Evolutionary conservation across 2,888 invertebrate species (phyloP).

Genomic region (Abrostola triplasia): DNA sequence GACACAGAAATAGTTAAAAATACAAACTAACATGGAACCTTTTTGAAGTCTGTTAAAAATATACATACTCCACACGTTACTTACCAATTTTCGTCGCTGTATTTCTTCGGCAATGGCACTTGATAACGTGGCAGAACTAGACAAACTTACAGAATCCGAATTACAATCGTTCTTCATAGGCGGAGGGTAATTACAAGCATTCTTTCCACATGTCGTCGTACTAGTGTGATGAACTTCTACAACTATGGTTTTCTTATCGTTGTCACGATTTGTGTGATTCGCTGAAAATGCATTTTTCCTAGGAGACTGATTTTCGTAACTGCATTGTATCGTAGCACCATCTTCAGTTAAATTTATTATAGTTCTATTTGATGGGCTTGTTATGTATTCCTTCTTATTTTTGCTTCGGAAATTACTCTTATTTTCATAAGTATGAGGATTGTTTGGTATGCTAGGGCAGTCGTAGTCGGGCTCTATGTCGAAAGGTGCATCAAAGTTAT

Average conservation of each 20-base stretch:
- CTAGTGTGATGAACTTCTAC: conserved; percentile 92
- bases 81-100: conserved; percentile 79
- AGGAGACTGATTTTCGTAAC: conserved; percentile 83
- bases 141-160: conserved; percentile 75
- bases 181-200: conserved; percentile 71
- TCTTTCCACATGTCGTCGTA: conserved; percentile 72
- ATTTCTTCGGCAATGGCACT: conserved; percentile 87
- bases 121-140: conserved; percentile 80
- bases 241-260: conserved; percentile 90
- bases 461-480: conserved; percentile 86
- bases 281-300: conserved; percentile 76
- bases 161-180: conserved; percentile 70
- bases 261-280: conserved; percentile 74
- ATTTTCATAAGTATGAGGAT: conserved; percentile 81
- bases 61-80: conserved; percentile 28
- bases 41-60: too few species aligned
- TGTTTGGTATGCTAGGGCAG: conserved; percentile 84
- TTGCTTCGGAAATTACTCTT: conserved; percentile 73
- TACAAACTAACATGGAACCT: too few species aligned
- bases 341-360: conserved; percentile 92
- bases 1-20: too few species aligned
- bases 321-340: conserved; percentile 92
- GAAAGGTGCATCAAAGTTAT: conserved; percentile 84
- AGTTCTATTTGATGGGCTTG: conserved; percentile 90
- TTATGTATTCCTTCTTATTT: conserved; percentile 74